Base-by-base conservation (phyloP, 2,113 vertebrate species). In the Aspidoscelis tigris region DNA sequence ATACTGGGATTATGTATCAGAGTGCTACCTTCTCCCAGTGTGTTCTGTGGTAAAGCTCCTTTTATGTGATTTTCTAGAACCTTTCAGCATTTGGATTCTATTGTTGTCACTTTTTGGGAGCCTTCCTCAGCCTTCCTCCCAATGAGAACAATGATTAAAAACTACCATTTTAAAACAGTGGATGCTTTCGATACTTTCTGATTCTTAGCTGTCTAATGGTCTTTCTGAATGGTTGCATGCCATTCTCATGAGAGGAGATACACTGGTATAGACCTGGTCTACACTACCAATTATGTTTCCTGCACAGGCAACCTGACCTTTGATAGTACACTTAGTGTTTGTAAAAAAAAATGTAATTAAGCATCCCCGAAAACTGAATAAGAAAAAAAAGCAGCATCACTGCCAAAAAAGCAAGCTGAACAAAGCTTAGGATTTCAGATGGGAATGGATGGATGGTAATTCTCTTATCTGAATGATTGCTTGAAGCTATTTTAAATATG, bases 401-500 rank as follows among this genome's bases (percentile, higher is more conserved):
- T 33, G 11, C 16, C 39, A 44, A 4, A 70, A 33, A 61, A 84
- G 47, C 43, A 61, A 81, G 33, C 18, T 73, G 55, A 78, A 78
- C 43, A 79, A 78, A 78, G 41, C 47, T 78, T 70, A 72, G 18
- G 26, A 33, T 78, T 84, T 33, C 12, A 47, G 39, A 24, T 20
- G 43, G 41, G 70, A 78, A 33, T 61, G 58, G 58, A 50, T 21
- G 24, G 68, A 53, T 74, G 24, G 12, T 24, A 65, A 85, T 72
- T 41, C 26, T 50, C 50, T 72, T 78, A 66, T 21, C 21, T 75
- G 74, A 70, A 78, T 43, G 24, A 66, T n/a, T 53, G 69, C 47
- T 61, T n/a, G 53, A 21, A 73, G 33, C 21, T 79, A 3, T 74
- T 84, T 72, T 80, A 80, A 53, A 79, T 85, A 74, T 79, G 76